These are phyloP conservation scores for Sebastes wilsoni DNA, from an alignment of 2,797 vertebrate species.

Conservation along the genomic window DNA sequence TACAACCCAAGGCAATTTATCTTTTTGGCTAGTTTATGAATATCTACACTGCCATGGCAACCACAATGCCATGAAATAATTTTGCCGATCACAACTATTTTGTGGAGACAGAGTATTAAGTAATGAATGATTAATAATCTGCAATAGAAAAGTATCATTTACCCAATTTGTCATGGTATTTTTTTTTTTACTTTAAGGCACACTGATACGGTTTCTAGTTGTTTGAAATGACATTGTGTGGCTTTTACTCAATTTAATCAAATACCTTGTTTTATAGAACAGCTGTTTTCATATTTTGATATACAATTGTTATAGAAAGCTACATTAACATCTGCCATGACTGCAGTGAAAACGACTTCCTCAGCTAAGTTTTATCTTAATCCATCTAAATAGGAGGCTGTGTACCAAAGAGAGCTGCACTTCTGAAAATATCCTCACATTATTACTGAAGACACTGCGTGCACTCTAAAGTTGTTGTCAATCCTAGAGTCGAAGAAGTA, in stretches of 20 bases:
- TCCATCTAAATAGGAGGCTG: background rate
- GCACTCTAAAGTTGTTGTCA: background rate
- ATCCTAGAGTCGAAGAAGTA: background rate
- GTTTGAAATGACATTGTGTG: background rate
- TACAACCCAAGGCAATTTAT: background rate
- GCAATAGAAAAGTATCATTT: background rate
- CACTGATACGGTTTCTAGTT: background rate
- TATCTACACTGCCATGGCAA: constrained; percentile 31
- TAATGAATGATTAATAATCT: background rate
- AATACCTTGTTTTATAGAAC: background rate
- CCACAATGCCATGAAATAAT: background rate
- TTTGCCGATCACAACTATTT: background rate
- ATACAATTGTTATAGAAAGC: background rate
- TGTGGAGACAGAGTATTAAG: background rate
- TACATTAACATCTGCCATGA: background rate
- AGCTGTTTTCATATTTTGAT: background rate
- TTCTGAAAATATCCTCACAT: background rate
- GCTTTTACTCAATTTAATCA: background rate
- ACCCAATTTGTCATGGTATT: background rate
- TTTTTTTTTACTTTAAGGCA: background rate
- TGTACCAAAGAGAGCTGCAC: background rate
- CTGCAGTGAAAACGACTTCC: background rate
- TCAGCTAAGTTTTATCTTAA: background rate
- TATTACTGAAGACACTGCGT: background rate
- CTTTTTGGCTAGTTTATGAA: background rate